Conservation (phyloP, 2,113 vertebrate species). For the Poicephalus gulielmi region DNA sequence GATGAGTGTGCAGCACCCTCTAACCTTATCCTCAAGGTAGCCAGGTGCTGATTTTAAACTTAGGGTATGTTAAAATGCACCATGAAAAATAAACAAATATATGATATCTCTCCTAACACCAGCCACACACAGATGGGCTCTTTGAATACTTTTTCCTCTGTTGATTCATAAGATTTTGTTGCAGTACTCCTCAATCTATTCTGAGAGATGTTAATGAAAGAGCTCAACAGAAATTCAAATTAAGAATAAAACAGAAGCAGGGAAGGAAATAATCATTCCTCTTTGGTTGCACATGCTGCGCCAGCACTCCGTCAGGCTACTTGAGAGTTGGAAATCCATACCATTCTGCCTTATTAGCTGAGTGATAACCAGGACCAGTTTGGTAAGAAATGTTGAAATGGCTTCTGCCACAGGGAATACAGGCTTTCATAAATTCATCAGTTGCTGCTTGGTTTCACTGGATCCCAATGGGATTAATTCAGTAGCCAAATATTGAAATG, state of each 20-base stretch:
- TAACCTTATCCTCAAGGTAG: background rate
- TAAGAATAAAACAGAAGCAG: background rate
- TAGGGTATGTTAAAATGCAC: background rate
- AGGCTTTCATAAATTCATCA: background rate
- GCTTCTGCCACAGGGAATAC: background rate
- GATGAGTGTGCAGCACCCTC: rapidly evolving
- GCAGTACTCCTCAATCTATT: background rate
- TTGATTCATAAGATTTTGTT: background rate
- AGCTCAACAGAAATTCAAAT: background rate
- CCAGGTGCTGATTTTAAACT: background rate
- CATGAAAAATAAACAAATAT: background rate
- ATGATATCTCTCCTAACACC: background rate
- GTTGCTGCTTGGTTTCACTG: background rate
- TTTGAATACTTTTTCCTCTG: background rate
- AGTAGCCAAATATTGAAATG: background rate
- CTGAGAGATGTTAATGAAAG: background rate
- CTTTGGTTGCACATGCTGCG: background rate
- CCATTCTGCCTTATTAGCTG: background rate
- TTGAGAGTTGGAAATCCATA: background rate
- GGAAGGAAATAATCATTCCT: background rate
- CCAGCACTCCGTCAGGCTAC: rapidly evolving
- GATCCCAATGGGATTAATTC: background rate
- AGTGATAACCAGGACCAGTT: background rate
- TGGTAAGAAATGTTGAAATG: background rate
- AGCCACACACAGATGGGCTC: background rate